Evolutionary conservation across 2,888 invertebrate species (phyloP).

Genomic region (Pherbina coryleti): DNA sequence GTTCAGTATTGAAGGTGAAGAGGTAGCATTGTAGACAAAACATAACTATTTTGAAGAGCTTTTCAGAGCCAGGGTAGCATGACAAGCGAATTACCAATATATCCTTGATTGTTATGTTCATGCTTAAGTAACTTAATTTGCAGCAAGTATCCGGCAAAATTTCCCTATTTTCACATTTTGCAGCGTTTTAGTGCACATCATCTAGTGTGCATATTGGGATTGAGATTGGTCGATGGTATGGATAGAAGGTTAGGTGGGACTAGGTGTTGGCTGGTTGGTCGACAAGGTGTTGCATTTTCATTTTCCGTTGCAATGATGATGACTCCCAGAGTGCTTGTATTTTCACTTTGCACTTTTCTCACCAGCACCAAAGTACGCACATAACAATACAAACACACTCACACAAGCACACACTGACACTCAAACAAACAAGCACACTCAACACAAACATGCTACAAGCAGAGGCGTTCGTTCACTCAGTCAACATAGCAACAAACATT

Average conservation of each 20-base stretch:
- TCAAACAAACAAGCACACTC: neutral
- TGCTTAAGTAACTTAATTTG: conserved; percentile 34
- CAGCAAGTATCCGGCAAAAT: conserved; percentile 33
- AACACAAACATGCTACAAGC: neutral
- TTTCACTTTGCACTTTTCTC: conserved; percentile 37
- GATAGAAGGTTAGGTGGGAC: too few relatives aligned
- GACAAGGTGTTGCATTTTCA: conserved; percentile 3
- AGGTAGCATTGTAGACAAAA: neutral
- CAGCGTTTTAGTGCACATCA: neutral
- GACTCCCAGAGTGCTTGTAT: conserved; percentile 43
- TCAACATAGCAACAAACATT: conserved; percentile 7
- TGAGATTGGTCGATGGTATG: neutral
- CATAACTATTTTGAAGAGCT: neutral
- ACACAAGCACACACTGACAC: conserved; percentile 6
- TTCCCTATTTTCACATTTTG: conserved; percentile 32
- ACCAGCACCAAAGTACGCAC: neutral
- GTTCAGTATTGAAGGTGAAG: neutral
- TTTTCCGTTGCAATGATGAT: conserved; percentile 26
- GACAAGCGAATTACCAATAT: conserved; percentile 18
- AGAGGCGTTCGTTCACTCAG: neutral
- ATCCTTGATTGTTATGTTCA: conserved; percentile 19
- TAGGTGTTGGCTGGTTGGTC: neutral
- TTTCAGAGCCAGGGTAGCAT: neutral
- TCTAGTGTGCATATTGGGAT: neutral
- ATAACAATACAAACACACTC: neutral